Conservation (phyloP, 2,797 vertebrate genomes). For the Oreortyx pictus region DNA sequence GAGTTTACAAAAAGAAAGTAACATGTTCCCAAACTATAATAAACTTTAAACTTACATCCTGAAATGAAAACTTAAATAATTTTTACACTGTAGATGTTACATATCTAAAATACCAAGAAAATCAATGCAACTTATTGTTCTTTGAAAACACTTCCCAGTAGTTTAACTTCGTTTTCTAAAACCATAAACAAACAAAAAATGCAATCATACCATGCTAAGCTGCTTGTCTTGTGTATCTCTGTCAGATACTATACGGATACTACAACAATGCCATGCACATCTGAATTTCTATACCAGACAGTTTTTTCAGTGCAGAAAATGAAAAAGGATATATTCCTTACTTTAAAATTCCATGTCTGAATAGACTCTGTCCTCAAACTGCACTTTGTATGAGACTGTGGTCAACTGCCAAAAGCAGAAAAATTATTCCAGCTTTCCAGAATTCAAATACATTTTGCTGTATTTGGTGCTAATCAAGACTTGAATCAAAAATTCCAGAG, state of each 20-base stretch:
- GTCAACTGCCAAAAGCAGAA: neutral
- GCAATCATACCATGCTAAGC: neutral
- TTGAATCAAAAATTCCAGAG: accelerated
- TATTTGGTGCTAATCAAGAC: neutral
- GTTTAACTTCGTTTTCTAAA: neutral
- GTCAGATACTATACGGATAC: neutral
- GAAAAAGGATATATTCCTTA: neutral
- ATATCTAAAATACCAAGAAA: neutral
- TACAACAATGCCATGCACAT: neutral
- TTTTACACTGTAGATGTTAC: neutral
- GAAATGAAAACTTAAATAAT: neutral
- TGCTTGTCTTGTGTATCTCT: neutral
- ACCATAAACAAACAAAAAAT: neutral
- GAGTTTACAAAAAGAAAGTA: neutral
- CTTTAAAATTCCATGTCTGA: neutral
- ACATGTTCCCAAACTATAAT: neutral
- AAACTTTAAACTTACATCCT: neutral
- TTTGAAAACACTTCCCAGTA: neutral
- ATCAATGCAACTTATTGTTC: neutral
- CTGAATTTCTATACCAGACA: neutral
- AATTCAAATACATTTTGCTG: neutral
- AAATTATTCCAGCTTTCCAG: neutral
- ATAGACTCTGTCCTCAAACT: neutral
- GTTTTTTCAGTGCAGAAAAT: neutral
- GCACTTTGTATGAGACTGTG: accelerated